Conservation (phyloP, 2,797 vertebrate species). For the Pipistrellus pygmaeus region DNA sequence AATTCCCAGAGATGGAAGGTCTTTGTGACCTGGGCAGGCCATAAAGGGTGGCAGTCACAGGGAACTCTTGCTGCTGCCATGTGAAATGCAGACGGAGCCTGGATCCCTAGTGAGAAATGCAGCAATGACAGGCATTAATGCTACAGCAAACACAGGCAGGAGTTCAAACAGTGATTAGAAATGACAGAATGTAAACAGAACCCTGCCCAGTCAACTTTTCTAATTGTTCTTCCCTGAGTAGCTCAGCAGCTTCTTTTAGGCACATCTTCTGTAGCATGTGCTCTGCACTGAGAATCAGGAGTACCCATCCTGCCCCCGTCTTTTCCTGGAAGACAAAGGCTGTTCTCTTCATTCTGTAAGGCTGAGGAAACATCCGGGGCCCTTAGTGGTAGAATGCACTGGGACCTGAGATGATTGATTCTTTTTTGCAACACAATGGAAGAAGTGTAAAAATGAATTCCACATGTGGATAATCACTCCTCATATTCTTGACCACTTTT, state of each 20-base stretch:
- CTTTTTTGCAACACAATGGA: not conserved
- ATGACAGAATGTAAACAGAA: conserved; percentile 49
- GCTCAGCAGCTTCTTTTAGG: not conserved
- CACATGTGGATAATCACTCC: not conserved
- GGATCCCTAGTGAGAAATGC: conserved; percentile 42
- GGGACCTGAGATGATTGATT: not conserved
- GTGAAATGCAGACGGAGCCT: conserved; percentile 43
- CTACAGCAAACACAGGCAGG: conserved; percentile 39
- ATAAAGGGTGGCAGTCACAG: not conserved
- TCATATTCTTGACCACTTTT: not conserved
- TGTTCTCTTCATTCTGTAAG: not conserved
- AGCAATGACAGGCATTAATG: conserved; percentile 28
- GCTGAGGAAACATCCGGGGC: not conserved
- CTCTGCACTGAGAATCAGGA: not conserved
- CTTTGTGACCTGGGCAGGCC: not conserved
- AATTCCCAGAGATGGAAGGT: not conserved
- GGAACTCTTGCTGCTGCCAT: not conserved
- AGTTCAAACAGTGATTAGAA: not conserved
- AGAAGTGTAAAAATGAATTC: not conserved
- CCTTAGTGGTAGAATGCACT: not conserved
- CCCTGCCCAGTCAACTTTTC: not conserved
- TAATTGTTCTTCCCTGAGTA: conserved; percentile 2
- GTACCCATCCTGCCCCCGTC: rapidly evolving
- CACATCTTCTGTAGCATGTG: not conserved
- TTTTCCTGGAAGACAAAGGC: not conserved